These are phyloP conservation scores for Coregonus sp. DNA, from an alignment of 2,797 vertebrate species.

Conservation along the genomic window DNA sequence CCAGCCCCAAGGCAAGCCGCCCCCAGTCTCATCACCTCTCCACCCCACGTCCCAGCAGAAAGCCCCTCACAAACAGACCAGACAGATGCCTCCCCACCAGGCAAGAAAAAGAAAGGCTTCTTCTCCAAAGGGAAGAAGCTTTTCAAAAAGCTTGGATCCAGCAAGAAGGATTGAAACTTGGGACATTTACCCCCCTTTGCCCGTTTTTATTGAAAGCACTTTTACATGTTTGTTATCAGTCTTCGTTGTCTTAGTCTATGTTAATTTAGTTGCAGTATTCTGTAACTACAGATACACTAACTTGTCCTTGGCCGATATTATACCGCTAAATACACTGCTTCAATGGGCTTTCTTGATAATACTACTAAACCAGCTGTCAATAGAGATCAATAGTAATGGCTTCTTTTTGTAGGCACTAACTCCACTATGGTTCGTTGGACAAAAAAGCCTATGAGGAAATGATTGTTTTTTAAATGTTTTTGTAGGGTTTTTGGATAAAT, in stretches of 20 bases:
- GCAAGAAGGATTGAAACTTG: conserved; percentile 82
- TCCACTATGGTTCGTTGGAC: too few relatives aligned
- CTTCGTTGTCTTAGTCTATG: conserved; percentile 20
- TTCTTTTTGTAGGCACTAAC: too few relatives aligned
- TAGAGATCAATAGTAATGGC: too few relatives aligned
- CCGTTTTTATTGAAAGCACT: conserved; percentile 62
- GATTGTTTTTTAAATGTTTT: too few relatives aligned
- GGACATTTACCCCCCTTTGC: conserved; percentile 7
- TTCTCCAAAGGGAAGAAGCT: conserved; percentile 91
- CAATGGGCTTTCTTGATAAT: conserved; percentile 35
- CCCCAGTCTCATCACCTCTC: conserved; percentile 21
- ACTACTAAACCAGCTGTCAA: conserved; percentile 38
- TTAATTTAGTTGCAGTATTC: conserved; percentile 30
- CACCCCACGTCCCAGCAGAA: conserved; percentile 34
- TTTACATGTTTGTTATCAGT: conserved; percentile 48
- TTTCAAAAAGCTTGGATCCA: conserved; percentile 87
- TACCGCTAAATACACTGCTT: conserved; percentile 44
- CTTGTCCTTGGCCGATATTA: conserved; percentile 1
- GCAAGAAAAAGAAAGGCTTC: conserved; percentile 86
- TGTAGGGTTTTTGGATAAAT: too few relatives aligned
- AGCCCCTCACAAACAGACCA: conserved; percentile 48
- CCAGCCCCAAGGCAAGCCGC: conserved; percentile 30
- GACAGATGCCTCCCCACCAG: conserved; percentile 56
- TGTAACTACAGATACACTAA: conserved; percentile 39
- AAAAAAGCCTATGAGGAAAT: too few relatives aligned